phyloP scores from a whole-genome alignment of 92 coral and sea anemone genomes.

The Paramuricea clavata region DNA sequence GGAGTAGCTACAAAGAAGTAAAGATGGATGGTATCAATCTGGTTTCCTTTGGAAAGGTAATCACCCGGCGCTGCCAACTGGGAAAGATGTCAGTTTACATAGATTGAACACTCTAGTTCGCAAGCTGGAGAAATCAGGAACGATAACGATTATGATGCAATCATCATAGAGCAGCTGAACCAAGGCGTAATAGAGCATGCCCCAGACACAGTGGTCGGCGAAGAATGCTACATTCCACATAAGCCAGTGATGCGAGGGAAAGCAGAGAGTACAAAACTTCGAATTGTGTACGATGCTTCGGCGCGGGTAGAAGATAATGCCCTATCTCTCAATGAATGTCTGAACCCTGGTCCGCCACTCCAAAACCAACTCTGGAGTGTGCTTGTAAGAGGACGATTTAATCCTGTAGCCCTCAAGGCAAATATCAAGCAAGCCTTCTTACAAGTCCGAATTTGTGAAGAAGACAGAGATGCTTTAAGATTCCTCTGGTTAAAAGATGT shows the following conservation, averaged over 20 bases:
- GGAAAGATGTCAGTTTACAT: constrained; percentile 10
- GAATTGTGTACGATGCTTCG: constrained; percentile 36
- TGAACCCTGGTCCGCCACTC: constrained; percentile 20
- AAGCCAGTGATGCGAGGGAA: background rate
- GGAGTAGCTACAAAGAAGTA: background rate
- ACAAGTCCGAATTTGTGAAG: constrained; percentile 47
- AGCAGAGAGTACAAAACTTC: constrained; percentile 26
- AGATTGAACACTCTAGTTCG: constrained; percentile 2
- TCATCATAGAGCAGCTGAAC: background rate
- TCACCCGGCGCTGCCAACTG: constrained; percentile 3
- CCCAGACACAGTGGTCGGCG: constrained; percentile 1
- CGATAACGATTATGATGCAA: background rate
- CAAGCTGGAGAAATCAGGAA: background rate
- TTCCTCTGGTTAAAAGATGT: constrained; percentile 44
- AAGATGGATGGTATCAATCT: background rate
- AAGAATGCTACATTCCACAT: constrained; percentile 41
- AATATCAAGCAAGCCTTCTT: constrained; percentile 62
- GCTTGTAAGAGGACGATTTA: constrained; percentile 24
- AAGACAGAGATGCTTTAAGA: constrained; percentile 54
- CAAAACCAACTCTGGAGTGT: constrained; percentile 20
- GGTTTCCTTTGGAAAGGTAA: background rate
- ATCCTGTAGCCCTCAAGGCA: constrained; percentile 52
- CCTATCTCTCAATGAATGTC: constrained; percentile 17
- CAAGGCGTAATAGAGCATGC: background rate
- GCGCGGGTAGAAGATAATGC: constrained; percentile 7